Evolutionary conservation across 2,888 invertebrate species (phyloP), one percentile per base, ranked within the genome.

Genomic region (Altica lythri): DNA sequence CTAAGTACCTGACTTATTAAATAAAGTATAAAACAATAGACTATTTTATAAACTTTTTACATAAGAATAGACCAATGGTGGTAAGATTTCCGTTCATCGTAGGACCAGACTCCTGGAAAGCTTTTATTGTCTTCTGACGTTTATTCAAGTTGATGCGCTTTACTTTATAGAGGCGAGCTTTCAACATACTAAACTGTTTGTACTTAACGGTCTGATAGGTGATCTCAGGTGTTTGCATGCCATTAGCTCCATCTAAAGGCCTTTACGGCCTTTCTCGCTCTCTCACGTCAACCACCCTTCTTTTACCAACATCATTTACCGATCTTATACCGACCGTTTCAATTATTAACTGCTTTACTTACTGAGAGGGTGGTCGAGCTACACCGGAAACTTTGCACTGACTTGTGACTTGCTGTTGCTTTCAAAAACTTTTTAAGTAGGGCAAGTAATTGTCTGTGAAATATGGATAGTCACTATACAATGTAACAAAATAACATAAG

Each of bases 181-280:
- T 72, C 72, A 69, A 66, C 69, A 64, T 55, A 55, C 53, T 55
- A 61, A 61, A 59, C 59, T 59, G 56, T 55, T 50, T 35, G 66
- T 71, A 72, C 72, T 72, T 70, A 72, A 69, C 68, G 64, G 63
- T 59, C 68, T 72, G 72, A 72, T 72, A 71, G 72, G 70, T 68
- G 72, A 74, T 73, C 73, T 71, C 73, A 73, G 73, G 73, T 74
- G 74, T 72, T 72, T 69, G 70, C 71, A 70, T 72, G 72, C 72
- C 72, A 74, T 74, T 73, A 74, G 68, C 71, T 68, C 71, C 72
- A 70, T 71, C 72, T 67, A 17, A 67, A 64, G 59, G 61, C 62
- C 63, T 64, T 55, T 55, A 59, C 53, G 54, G 55, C 27, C 40
- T 22, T 40, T 40, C 38, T 48, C 54, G 45, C 55, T 40, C 30